phyloP scores from a whole-genome alignment of 2,113 vertebrate genomes.

The Nanorana parkeri region DNA sequence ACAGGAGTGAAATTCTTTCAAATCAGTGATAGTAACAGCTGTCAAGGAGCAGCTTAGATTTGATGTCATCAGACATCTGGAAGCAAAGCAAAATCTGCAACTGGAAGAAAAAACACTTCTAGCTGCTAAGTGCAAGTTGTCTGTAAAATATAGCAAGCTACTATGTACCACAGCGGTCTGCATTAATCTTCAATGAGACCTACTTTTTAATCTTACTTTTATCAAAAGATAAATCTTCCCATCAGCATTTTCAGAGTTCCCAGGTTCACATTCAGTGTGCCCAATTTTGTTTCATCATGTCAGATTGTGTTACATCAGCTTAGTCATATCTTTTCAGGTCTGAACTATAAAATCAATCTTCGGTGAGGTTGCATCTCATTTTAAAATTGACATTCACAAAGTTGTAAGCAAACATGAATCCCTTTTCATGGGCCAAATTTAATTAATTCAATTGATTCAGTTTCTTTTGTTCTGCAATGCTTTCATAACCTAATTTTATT shows the following conservation, averaged over 20 bases:
- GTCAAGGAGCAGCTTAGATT: no score
- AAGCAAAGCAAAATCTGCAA: no score
- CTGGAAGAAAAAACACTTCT: no score
- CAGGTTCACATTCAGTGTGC: neutral
- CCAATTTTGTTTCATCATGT: conserved; percentile 30
- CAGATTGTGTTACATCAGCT: conserved; percentile 42
- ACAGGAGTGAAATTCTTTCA: no score
- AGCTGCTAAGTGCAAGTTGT: no score
- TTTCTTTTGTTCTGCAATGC: conserved; percentile 31
- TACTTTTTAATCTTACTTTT: neutral
- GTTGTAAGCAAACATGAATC: conserved; percentile 33
- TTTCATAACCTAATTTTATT: conserved; percentile 44
- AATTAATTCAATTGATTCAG: conserved; percentile 37
- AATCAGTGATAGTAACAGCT: no score
- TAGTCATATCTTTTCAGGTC: neutral
- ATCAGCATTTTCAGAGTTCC: conserved; percentile 26
- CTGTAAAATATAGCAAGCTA: no score
- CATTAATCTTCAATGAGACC: neutral
- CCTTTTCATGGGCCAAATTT: conserved; percentile 17
- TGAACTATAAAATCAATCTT: conserved; percentile 12
- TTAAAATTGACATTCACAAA: conserved; percentile 38
- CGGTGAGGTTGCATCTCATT: conserved; percentile 35
- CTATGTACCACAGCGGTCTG: no score
- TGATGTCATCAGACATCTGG: no score
- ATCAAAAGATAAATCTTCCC: neutral